phyloP scores from a whole-genome alignment of 2,113 vertebrate genomes.

The Phylloscopus trochilus region DNA sequence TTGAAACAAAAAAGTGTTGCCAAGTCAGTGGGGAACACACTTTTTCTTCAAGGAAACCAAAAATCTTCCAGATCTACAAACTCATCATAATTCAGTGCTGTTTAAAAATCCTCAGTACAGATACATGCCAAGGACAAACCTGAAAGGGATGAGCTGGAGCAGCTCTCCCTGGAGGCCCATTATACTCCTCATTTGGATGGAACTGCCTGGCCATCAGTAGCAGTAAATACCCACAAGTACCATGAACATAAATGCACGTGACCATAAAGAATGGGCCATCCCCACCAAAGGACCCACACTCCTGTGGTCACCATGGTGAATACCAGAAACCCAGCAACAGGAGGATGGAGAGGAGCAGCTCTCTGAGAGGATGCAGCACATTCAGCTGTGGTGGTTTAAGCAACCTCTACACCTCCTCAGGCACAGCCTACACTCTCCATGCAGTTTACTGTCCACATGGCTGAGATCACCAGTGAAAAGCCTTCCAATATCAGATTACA shows the following conservation, averaged over 20 bases:
- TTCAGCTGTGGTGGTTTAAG: background rate
- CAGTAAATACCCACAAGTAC: fast-evolving
- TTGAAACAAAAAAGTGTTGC: background rate
- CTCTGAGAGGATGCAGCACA: background rate
- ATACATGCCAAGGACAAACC: background rate
- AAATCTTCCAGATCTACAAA: background rate
- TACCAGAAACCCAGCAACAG: background rate
- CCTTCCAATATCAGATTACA: background rate
- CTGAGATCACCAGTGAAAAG: background rate
- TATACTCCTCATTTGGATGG: too few relatives aligned
- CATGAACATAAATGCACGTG: background rate
- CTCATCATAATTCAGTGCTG: fast-evolving
- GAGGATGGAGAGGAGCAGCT: background rate
- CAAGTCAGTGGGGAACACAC: background rate
- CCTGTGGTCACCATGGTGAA: background rate
- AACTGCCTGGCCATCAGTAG: background rate
- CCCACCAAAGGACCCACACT: background rate
- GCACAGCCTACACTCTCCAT: background rate
- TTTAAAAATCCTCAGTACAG: background rate
- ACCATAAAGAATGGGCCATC: background rate
- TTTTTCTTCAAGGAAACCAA: background rate
- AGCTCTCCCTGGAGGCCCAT: background rate
- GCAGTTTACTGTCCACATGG: background rate
- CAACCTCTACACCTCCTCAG: fast-evolving
- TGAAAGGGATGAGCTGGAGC: background rate